A percentile compares a stretch with the other conserved stretches of the same genome.
These are phyloP conservation scores for Ariolimax columbianus DNA, from an alignment of 2,888 invertebrate species.

Conservation along the genomic window DNA sequence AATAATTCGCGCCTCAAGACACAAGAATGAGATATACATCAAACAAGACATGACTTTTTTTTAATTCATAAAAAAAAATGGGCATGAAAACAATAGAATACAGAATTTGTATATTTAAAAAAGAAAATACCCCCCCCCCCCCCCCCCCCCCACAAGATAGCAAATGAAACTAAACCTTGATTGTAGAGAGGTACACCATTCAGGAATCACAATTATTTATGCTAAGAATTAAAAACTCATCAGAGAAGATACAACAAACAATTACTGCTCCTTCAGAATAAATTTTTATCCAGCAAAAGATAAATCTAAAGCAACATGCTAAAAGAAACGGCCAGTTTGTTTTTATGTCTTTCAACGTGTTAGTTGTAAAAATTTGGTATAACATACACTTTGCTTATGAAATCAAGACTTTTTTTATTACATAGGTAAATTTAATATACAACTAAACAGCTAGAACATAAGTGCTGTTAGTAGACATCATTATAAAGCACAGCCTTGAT, in stretches of 20 bases:
- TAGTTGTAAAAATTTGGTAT: background rate
- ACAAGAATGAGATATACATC: too few species aligned
- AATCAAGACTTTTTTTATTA: background rate
- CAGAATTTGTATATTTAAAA: too few species aligned
- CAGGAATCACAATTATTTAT: background rate
- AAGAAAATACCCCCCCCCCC: too few species aligned
- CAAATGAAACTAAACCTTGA: too few species aligned
- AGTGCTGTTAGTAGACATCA: background rate
- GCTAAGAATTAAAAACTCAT: background rate
- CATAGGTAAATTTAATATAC: slow-evolving; percentile 14
- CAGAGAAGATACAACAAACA: slow-evolving; percentile 2
- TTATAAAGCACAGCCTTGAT: background rate
- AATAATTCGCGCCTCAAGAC: too few species aligned
- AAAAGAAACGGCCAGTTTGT: background rate
- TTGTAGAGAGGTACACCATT: too few species aligned
- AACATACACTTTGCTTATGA: slow-evolving; percentile 2
- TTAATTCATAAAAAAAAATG: too few species aligned
- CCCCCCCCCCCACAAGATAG: too few species aligned
- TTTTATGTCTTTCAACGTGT: background rate
- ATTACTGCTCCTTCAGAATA: background rate
- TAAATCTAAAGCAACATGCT: background rate
- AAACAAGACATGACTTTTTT: too few species aligned
- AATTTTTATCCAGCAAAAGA: background rate
- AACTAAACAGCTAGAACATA: slow-evolving; percentile 9
- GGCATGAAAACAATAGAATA: too few species aligned